phyloP scores from a whole-genome alignment of 2,113 vertebrate genomes.

The Eudyptes chrysolophus region DNA sequence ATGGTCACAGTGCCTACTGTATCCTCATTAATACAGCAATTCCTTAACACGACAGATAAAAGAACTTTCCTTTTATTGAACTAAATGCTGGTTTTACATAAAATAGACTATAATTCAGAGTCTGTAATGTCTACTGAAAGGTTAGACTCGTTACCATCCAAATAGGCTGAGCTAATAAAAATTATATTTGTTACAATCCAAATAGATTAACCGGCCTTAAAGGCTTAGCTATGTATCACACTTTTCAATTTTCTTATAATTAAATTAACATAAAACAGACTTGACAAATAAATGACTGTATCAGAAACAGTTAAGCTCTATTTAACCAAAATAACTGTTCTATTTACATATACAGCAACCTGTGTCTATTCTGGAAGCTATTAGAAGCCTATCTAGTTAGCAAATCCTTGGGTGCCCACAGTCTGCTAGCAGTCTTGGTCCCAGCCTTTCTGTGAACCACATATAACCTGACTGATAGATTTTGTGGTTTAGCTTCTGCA shows the following conservation, averaged over 20 bases:
- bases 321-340: conserved; percentile 74
- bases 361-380: background rate
- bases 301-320: conserved; percentile 77
- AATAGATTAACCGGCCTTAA: conserved; percentile 82
- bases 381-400: background rate
- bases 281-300: conserved; percentile 79
- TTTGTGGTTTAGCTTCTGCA: background rate
- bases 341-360: conserved; percentile 54
- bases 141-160: conserved; percentile 79
- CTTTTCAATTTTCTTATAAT: conserved; percentile 82
- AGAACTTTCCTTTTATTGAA: conserved; percentile 74
- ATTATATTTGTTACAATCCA: conserved; percentile 84
- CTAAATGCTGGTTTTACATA: conserved; percentile 75
- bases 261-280: conserved; percentile 82
- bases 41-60: conserved; percentile 73
- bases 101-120: conserved; percentile 78
- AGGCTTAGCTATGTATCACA: conserved; percentile 80
- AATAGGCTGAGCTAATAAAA: conserved; percentile 82
- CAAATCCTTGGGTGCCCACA: background rate
- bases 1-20: conserved; percentile 19
- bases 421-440: background rate
- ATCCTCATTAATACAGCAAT: conserved; percentile 67
- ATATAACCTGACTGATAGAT: background rate
- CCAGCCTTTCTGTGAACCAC: background rate
- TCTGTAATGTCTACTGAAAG: conserved; percentile 78